phyloP scores from a whole-genome alignment of 2,797 vertebrate species.

The Astyanax mexicanus region DNA sequence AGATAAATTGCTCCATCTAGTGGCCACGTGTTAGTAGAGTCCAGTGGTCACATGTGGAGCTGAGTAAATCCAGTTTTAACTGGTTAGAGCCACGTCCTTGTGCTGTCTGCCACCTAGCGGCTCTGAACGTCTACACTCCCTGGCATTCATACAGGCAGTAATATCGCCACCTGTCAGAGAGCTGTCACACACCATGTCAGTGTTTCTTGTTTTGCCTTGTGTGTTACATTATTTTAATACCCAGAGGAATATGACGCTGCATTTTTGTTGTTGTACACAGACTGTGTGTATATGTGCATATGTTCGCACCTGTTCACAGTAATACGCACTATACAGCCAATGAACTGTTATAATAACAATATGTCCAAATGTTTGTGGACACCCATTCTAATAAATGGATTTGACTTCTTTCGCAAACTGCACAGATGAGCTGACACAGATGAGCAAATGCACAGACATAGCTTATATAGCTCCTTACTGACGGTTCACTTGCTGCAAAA shows the following conservation, averaged over 20 bases:
- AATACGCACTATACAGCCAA: too few species aligned
- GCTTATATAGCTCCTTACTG: too few species aligned
- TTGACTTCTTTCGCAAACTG: too few species aligned
- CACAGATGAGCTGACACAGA: too few species aligned
- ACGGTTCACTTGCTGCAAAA: too few species aligned
- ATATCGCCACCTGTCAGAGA: neutral
- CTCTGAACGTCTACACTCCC: constrained; percentile 3
- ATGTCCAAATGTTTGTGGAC: too few species aligned
- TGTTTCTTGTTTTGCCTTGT: neutral
- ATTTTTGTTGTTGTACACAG: neutral
- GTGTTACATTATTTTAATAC: neutral
- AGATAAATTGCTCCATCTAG: constrained; percentile 45
- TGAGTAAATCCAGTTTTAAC: constrained; percentile 46
- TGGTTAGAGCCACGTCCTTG: constrained; percentile 37
- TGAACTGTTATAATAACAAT: too few species aligned
- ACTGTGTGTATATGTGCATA: too few species aligned
- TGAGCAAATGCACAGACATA: too few species aligned
- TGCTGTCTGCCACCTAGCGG: constrained; percentile 56
- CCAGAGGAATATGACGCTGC: neutral
- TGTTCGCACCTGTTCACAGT: too few species aligned
- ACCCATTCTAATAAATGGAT: too few species aligned
- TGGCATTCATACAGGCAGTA: neutral
- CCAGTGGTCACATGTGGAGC: neutral
- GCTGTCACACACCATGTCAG: neutral
- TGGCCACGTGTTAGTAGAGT: neutral